These are phyloP conservation scores for Mus spretus DNA, from an alignment of 2,797 vertebrate species.

Conservation along the genomic window DNA sequence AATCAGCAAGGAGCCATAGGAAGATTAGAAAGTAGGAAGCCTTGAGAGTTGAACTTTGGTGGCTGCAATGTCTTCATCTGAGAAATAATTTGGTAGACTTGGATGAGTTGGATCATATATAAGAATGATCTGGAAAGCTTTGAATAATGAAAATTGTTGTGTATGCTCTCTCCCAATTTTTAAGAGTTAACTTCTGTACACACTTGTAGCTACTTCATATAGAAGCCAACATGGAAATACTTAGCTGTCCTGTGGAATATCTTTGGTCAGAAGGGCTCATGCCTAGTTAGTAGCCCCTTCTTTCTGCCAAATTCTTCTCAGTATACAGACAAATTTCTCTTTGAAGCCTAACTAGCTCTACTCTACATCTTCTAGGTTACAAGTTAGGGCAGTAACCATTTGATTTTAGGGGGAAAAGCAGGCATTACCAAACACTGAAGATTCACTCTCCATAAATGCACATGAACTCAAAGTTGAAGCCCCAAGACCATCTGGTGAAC, in stretches of 20 bases:
- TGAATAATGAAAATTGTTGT: background rate
- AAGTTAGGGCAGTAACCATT: background rate
- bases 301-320: background rate
- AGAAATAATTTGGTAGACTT: background rate
- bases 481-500: background rate
- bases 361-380: background rate
- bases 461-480: background rate
- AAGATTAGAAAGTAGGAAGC: background rate
- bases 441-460: background rate
- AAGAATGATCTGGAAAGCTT: constrained; percentile 12
- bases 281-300: background rate
- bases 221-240: background rate
- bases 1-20: background rate
- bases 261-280: too few relatives aligned
- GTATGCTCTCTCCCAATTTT: background rate
- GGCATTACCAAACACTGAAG: constrained; percentile 10
- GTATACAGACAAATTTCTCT: background rate
- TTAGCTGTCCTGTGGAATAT: background rate
- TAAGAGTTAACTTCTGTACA: background rate
- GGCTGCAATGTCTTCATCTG: background rate
- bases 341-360: background rate
- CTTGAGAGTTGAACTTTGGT: background rate
- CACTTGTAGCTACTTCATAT: background rate
- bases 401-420: background rate
- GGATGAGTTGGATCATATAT: background rate